Base-by-base conservation (phyloP, 2,888 invertebrate species). In the Apotomis betuletana region DNA sequence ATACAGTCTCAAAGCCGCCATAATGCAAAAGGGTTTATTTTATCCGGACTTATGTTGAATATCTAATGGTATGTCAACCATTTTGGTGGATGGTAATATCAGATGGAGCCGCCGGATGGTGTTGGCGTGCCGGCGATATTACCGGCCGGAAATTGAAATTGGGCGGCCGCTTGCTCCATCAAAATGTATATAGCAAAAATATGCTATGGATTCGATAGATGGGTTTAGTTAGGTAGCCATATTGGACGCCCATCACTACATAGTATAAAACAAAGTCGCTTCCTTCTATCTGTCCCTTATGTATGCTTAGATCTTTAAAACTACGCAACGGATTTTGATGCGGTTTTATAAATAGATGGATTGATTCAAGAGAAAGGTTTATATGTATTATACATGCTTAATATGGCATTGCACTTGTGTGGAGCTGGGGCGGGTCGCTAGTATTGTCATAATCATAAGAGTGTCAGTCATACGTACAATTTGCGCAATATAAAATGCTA, bases 61-160 rank as follows among this genome's bases (percentile, higher is more conserved):
- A 57, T 60, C 13, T 49, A 70, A 60, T 27, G 57, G 67, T 51
- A 71, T 44, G 61, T 61, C 70, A 62, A 57, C 67, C 44, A 57
- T 71, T 71, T 70, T 61, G 13, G 41, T 59, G 36, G 55, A 68
- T 38, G 46, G 63, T 59, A 68, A 72, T 72, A 68, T 72, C 54
- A 58, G 58, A 62, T 44, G 67, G 55, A 62, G 61, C 67, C 62
- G 63, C 67, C 72, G 72, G 72, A 72, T 72, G 72, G 63, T 46
- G 68, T 13, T 54, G 72, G 72, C 72, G 72, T 59, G 72, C 62
- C 67, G 58, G 44, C 55, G 68, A 67, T 68, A 68, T 72, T 68
- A 72, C 72, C 44, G 72, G 36, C 67, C 72, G 72, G 72, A 72
- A 72, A 72, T 72, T 72, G 67, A 72, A 72, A 72, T 72, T 72